Evolutionary conservation across 2,888 invertebrate species (phyloP).

Genomic region (Ophion ventricosus): DNA sequence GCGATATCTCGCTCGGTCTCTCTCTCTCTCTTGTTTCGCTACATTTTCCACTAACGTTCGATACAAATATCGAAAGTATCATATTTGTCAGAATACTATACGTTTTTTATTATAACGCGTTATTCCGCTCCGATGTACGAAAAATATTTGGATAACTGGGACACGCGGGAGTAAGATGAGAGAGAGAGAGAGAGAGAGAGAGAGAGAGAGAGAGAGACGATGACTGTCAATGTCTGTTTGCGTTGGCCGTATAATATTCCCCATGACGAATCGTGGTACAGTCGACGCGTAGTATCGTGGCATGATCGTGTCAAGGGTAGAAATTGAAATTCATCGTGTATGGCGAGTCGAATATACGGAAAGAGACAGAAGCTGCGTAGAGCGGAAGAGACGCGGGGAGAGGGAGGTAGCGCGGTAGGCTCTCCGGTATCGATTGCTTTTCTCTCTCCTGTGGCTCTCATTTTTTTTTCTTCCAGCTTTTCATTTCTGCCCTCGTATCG

Average conservation of each 20-base stretch:
- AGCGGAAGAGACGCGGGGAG: slow-evolving; percentile 40
- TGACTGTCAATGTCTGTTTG: slow-evolving; percentile 64
- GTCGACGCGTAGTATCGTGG: slow-evolving; percentile 34
- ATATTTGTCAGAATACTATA: too few species aligned
- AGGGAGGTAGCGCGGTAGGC: slow-evolving; percentile 16
- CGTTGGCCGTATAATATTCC: slow-evolving; percentile 60
- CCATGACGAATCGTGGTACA: slow-evolving; percentile 62
- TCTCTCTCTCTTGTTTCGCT: too few species aligned
- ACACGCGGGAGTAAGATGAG: slow-evolving; percentile 62
- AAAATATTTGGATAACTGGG: slow-evolving; percentile 41
- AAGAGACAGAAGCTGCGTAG: not conserved
- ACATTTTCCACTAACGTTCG: too few species aligned
- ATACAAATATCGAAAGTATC: not conserved
- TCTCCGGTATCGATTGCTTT: slow-evolving; percentile 62
- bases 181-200: too few species aligned
- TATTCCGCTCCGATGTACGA: slow-evolving; percentile 17
- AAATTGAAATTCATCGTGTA: slow-evolving; percentile 78
- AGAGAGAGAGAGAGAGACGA: slow-evolving; percentile 37
- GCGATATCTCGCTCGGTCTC: too few species aligned
- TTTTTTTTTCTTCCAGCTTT: slow-evolving; percentile 7
- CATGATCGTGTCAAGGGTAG: slow-evolving; percentile 63
- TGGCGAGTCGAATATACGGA: slow-evolving; percentile 26
- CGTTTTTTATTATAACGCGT: too few species aligned
- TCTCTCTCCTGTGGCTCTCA: slow-evolving; percentile 37
- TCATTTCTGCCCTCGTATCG: slow-evolving; percentile 11